phyloP scores from a whole-genome alignment of 2,797 vertebrate genomes.

The Amazona ochrocephala region DNA sequence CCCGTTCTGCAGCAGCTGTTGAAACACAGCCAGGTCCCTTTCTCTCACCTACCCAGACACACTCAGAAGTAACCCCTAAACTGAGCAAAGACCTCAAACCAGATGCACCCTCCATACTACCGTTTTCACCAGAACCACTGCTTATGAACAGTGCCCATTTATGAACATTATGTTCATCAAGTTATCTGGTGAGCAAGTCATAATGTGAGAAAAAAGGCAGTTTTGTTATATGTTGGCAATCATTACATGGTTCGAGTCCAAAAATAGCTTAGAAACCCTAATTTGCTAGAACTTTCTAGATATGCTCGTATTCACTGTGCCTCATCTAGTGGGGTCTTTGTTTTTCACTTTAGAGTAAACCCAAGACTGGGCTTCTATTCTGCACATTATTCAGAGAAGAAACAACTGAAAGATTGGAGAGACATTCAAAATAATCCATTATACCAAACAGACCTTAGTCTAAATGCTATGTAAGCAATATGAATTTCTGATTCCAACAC shows the following conservation, averaged over 20 bases:
- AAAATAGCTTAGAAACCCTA: background rate
- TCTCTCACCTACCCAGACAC: background rate
- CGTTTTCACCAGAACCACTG: background rate
- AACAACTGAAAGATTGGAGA: background rate
- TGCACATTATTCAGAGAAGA: background rate
- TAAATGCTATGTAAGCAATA: background rate
- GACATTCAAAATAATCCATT: background rate
- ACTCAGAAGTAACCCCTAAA: background rate
- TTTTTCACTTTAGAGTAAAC: background rate
- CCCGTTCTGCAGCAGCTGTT: fast-evolving
- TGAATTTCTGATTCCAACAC: background rate
- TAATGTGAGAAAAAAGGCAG: background rate
- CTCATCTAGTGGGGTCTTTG: background rate
- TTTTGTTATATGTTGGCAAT: background rate
- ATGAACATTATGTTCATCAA: background rate
- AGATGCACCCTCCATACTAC: background rate
- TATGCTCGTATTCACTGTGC: fast-evolving
- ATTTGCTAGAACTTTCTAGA: background rate
- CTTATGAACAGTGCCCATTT: background rate
- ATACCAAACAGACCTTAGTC: background rate
- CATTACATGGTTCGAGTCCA: background rate
- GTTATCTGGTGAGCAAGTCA: background rate
- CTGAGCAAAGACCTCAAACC: background rate
- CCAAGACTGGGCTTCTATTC: background rate
- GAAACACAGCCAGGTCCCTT: fast-evolving